These are phyloP conservation scores for Drosophila helvetica DNA, from an alignment of 2,888 invertebrate species.

Conservation along the genomic window DNA sequence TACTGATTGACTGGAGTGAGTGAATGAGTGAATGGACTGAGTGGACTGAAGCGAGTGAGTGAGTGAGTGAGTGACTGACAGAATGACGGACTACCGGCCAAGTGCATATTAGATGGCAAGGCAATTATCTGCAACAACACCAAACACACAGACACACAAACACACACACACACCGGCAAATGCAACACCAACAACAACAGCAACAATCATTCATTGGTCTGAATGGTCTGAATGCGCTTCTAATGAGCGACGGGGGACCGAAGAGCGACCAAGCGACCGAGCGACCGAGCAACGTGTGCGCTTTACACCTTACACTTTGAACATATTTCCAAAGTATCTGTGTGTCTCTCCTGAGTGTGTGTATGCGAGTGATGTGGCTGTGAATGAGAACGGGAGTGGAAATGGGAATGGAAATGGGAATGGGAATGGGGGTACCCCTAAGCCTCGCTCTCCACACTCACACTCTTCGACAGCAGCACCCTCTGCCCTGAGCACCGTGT, in stretches of 20 bases:
- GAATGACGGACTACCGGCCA: slow-evolving; percentile 48
- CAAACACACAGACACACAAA: not conserved
- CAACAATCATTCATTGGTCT: slow-evolving; percentile 28
- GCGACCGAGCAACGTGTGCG: slow-evolving; percentile 4
- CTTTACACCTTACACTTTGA: slow-evolving; percentile 49
- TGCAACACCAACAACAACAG: slow-evolving; percentile 17
- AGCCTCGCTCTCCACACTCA: not conserved
- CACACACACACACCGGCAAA: not conserved
- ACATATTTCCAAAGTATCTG: slow-evolving; percentile 10
- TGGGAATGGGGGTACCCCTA: not conserved
- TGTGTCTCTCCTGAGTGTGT: not conserved
- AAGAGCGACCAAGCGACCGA: no score
- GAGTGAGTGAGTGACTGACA: slow-evolving; percentile 21
- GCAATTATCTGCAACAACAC: slow-evolving; percentile 42
- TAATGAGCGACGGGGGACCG: slow-evolving; percentile 42
- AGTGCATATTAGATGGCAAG: slow-evolving; percentile 57
- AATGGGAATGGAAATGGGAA: no score
- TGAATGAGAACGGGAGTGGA: no score
- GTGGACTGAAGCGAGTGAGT: slow-evolving; percentile 1
- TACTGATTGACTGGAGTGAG: slow-evolving; percentile 26
- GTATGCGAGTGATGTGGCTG: not conserved
- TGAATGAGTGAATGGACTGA: slow-evolving; percentile 17
- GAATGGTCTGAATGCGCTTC: slow-evolving; percentile 49
- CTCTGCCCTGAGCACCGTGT: slow-evolving; percentile 1
- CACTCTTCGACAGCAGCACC: slow-evolving; percentile 10